A percentile compares a stretch with the other conserved stretches of the same genome.
These are phyloP conservation scores for Acanthurus tractus DNA, from an alignment of 2,797 vertebrate genomes.

Conservation along the genomic window DNA sequence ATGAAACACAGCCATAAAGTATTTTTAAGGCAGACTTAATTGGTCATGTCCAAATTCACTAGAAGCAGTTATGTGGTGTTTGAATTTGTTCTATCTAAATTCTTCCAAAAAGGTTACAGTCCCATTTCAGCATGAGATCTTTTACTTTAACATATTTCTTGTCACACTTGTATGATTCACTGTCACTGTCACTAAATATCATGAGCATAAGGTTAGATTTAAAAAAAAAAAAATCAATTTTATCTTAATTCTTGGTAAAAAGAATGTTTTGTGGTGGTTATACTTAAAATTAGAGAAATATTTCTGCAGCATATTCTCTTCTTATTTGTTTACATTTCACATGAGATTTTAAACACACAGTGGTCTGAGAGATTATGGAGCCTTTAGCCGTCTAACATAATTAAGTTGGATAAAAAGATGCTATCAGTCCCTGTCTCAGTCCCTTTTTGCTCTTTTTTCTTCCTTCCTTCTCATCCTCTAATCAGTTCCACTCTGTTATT, in stretches of 20 bases:
- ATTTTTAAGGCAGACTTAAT: background rate
- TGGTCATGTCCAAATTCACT: background rate
- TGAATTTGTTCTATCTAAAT: background rate
- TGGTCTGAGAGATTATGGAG: constrained; percentile 54
- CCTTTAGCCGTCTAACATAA: constrained; percentile 80
- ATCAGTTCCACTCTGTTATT: constrained; percentile 86
- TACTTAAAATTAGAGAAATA: constrained; percentile 36
- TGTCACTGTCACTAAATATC: background rate
- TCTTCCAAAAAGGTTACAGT: background rate
- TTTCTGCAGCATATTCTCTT: constrained; percentile 41
- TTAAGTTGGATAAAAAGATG: constrained; percentile 82
- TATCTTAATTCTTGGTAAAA: constrained; percentile 19
- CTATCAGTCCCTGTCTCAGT: constrained; percentile 81
- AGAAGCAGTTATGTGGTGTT: background rate
- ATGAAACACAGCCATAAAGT: background rate
- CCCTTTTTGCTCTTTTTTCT: constrained; percentile 69
- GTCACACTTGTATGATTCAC: background rate
- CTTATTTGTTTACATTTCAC: constrained; percentile 71
- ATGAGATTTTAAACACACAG: constrained; percentile 54
- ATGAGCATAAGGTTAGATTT: background rate
- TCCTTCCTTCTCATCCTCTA: constrained; percentile 73
- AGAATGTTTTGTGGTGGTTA: constrained; percentile 11
- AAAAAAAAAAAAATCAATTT: background rate
- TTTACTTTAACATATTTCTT: background rate
- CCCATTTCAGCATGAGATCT: background rate